Base-by-base conservation (phyloP, 2,797 vertebrate species). In the Lophura swinhoii region DNA sequence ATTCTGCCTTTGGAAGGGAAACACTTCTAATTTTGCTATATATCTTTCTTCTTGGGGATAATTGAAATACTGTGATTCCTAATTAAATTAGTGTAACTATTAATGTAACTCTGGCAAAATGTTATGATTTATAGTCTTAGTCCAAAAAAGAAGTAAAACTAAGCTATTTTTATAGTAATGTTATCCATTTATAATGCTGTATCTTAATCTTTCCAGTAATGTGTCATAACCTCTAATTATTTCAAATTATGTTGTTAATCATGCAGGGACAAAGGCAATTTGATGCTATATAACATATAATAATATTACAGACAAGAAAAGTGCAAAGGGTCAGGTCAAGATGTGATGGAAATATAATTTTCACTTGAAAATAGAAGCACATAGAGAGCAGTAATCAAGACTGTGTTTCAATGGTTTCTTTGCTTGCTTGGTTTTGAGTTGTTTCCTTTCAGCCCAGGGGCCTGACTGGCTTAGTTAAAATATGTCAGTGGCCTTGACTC, bases 51-150 rank as follows among this genome's bases (percentile, higher is more conserved):
- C 67, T 70, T 48, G 87, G 84, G 64, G 48, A 66, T 91, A 93
- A 94, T 21, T 88, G 70, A 94, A 95, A 88, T 60, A 82, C 11
- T 86, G 37, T 0, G 5, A 60, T 87, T 79, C 23, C 11, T 79
- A 93, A 95, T 95, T 92, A 88, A 93, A 86, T 93, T 88, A 86
- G 6, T 79, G 69, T 17, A 91, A 68, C 44, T 86, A 75, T n/a
- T 15, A 31, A 16, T 53, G 51, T 84, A 76, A 80, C 22, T 81
- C 73, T 94, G 56, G 31, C 63, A 93, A 80, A 92, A 89, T 58
- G 4, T 28, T 78, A 73, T 60, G 73, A 84, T 92, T 91, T 86
- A 84, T n/a, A 76, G 12, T 93, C 91, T 67, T 73, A 51, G 55
- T 78, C 26, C 7, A 75, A 84, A 94, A 71, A 87, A 51, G 14